phyloP scores from a whole-genome alignment of 2,113 vertebrate species.

The Microcebus jonahi region DNA sequence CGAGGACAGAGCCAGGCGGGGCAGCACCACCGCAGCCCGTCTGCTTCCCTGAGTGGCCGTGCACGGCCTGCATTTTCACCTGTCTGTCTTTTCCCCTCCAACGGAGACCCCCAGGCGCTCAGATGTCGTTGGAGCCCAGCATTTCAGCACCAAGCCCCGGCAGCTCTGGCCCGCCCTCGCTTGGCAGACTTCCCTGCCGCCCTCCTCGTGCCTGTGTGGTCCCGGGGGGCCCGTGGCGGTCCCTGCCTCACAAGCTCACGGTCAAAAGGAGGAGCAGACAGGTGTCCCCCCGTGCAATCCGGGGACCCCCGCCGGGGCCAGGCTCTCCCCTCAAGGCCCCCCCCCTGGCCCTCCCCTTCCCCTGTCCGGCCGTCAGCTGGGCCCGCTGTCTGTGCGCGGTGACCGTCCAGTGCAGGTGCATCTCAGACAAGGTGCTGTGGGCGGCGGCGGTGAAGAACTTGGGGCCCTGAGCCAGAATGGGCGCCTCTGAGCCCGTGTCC shows the following conservation, averaged over 20 bases:
- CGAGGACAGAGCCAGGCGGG: not conserved
- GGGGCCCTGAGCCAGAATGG: not conserved
- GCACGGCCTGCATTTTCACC: not conserved
- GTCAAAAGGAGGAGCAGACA: not conserved
- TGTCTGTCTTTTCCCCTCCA: not conserved
- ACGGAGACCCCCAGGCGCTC: not conserved
- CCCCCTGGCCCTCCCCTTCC: too few species aligned
- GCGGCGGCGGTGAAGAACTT: not conserved
- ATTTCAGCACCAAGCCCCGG: not conserved
- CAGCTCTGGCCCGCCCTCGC: not conserved
- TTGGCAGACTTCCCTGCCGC: not conserved
- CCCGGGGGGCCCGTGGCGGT: not conserved
- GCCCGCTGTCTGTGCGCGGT: not conserved
- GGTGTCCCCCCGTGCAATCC: not conserved
- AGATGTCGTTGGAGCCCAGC: not conserved
- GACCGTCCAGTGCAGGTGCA: not conserved
- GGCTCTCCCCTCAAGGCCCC: not conserved
- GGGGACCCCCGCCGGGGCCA: not conserved
- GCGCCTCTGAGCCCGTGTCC: not conserved
- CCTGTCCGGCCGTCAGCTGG: not conserved
- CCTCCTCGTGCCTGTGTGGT: not conserved
- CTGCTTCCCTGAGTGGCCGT: not conserved
- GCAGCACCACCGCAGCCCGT: too few species aligned
- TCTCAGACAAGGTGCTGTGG: not conserved
- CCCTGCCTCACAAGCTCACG: not conserved